Base-by-base conservation (phyloP, 2,797 vertebrate species). In the Eutrigla gurnardus region DNA sequence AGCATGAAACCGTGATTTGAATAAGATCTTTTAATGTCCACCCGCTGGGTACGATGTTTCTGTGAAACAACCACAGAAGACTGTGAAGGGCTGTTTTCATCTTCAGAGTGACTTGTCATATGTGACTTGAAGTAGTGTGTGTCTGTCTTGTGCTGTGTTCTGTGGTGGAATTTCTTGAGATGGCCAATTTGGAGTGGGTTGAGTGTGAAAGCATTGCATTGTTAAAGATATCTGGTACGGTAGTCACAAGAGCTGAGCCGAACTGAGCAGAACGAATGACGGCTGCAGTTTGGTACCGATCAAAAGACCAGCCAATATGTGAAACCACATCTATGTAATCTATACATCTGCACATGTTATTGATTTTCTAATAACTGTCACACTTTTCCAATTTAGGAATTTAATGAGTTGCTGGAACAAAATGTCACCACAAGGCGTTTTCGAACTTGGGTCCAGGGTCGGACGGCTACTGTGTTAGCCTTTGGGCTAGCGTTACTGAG, bases 261-360 rank as follows among this genome's bases (percentile, higher is more conserved):
- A 84, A 58, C 66, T 17, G 58, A 75, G 86, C 76, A 65, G 67
- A 92, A 88, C 88, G 78, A 89, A 92, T 86, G 82, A 87, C 65
- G 61, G 73, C 79, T 86, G 55, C 65, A 83, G 66, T 88, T 88
- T 87, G 76, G 73, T 65, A 54, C 52, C 42, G 74, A 52, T 81
- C 35, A 43, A 33, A 45, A 45, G 36, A 50, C 63, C 50, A 62
- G 61, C 59, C 60, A 39, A 73, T 46, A 59, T 35, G 18, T 59
- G 7, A 70, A 78, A 60, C 49, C 67, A 69, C 49, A 60, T 43
- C 46, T 42, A 1, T 25, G 13, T 35, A 18, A 14, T 63, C 42
- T 10, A 9, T 36, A 10, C 17, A 53, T 47, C 32, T 3, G 18
- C 47, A 58, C 8, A 40, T 14, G 0, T 69, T 60, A 52, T 58